Conservation (phyloP, 2,113 vertebrate species). For the Ophthalmolycus amberensis region DNA sequence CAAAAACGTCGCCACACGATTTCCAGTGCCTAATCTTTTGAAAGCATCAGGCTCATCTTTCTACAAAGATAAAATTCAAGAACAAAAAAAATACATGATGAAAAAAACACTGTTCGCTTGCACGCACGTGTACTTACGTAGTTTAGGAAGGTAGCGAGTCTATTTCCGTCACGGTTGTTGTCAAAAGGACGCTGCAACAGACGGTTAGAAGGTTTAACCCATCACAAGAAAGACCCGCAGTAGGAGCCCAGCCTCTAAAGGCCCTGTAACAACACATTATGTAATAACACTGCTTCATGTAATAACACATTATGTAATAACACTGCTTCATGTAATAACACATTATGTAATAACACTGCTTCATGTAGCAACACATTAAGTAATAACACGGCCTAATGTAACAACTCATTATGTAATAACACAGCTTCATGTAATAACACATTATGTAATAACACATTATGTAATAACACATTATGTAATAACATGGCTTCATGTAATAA, state of each 20-base stretch:
- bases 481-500: too few relatives aligned
- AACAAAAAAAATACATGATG: slow-evolving; percentile 85
- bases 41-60: slow-evolving; percentile 98
- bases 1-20: slow-evolving; percentile 98
- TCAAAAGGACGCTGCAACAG: slow-evolving; percentile 99
- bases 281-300: not conserved
- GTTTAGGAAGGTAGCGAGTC: slow-evolving; percentile 99
- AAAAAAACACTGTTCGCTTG: slow-evolving; percentile 59
- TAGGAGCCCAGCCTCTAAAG: slow-evolving; percentile 42
- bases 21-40: slow-evolving; percentile 99
- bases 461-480: too few relatives aligned
- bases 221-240: slow-evolving; percentile 29
- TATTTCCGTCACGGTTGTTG: slow-evolving; percentile 97
- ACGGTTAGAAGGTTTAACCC: slow-evolving; percentile 90
- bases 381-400: not conserved
- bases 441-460: too few relatives aligned
- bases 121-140: slow-evolving; percentile 93
- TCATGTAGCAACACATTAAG: not conserved
- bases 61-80: slow-evolving; percentile 96
- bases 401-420: not conserved
- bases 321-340: not conserved
- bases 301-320: not conserved
- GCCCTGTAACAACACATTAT: not conserved
- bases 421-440: too few relatives aligned
- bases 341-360: not conserved